Percentiles rank a stretch among this genome's conserved stretches.
Evolutionary conservation across 2,113 vertebrate genomes (phyloP).

Genomic region (Apteryx mantelli): DNA sequence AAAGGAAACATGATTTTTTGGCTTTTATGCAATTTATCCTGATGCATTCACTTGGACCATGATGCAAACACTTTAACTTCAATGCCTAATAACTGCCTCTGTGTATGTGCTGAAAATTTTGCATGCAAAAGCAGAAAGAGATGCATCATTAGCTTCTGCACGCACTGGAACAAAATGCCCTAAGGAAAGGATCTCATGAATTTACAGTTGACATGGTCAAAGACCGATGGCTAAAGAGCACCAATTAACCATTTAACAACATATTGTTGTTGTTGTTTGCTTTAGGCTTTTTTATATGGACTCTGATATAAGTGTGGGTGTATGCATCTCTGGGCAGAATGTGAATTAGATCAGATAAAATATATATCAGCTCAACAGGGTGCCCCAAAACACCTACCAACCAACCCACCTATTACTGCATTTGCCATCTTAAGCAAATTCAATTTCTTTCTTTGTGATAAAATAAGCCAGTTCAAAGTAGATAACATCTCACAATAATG

Average conservation of each 20-base stretch:
- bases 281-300: neutral
- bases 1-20: constrained; percentile 2
- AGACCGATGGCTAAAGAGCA: neutral
- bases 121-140: neutral
- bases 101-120: neutral
- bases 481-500: constrained; percentile 64
- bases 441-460: constrained; percentile 61
- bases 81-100: neutral
- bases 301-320: neutral
- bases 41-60: neutral
- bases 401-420: constrained; percentile 42
- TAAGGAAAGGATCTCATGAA: neutral
- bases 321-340: neutral
- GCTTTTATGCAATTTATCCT: neutral
- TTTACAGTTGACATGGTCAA: neutral
- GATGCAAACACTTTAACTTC: neutral
- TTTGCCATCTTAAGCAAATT: constrained; percentile 64
- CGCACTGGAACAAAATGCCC: neutral
- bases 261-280: neutral
- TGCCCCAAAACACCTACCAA: constrained; percentile 44
- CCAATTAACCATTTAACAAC: neutral
- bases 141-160: neutral
- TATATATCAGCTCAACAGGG: neutral
- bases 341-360: constrained; percentile 53
- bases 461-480: constrained; percentile 63